These are phyloP conservation scores for Chloroclysta siterata DNA, from an alignment of 2,888 invertebrate species.

Conservation along the genomic window DNA sequence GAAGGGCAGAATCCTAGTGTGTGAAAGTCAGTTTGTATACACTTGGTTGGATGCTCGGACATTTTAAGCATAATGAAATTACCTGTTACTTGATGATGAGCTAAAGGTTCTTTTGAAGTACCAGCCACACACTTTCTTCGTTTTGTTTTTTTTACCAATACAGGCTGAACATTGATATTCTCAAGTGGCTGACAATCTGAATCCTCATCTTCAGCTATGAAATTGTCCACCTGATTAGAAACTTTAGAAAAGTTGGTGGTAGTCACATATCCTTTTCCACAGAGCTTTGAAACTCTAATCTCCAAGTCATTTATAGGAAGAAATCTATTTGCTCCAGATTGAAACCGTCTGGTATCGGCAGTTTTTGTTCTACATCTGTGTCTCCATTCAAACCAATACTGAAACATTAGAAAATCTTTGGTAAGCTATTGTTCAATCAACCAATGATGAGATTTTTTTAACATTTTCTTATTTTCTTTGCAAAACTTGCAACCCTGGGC, in stretches of 20 bases:
- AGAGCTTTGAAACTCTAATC: conserved; percentile 67
- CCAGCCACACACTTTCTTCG: conserved; percentile 32
- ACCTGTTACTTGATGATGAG: conserved; percentile 5
- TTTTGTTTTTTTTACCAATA: conserved; percentile 36
- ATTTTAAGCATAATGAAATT: neutral
- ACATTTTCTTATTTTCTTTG: too few relatives aligned
- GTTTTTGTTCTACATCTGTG: conserved; percentile 76
- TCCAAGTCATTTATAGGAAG: conserved; percentile 71
- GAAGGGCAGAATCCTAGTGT: too few relatives aligned
- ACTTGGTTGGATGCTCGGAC: too few relatives aligned
- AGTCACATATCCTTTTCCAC: conserved; percentile 58
- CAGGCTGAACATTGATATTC: conserved; percentile 51
- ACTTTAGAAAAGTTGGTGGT: conserved; percentile 49
- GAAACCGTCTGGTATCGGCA: conserved; percentile 60
- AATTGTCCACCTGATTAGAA: conserved; percentile 52
- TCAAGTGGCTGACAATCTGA: conserved; percentile 65
- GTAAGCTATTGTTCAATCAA: too few relatives aligned
- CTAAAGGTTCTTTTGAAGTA: conserved; percentile 17
- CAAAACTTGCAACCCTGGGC: too few relatives aligned
- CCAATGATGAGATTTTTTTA: too few relatives aligned
- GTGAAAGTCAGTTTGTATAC: too few relatives aligned
- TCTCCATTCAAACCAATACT: conserved; percentile 80
- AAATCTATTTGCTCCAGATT: conserved; percentile 59
- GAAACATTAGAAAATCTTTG: conserved; percentile 39
- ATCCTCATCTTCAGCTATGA: conserved; percentile 64